These are phyloP conservation scores for Bergia sp. DNA, from an alignment of 92 coral and sea anemone species.

Conservation along the genomic window DNA sequence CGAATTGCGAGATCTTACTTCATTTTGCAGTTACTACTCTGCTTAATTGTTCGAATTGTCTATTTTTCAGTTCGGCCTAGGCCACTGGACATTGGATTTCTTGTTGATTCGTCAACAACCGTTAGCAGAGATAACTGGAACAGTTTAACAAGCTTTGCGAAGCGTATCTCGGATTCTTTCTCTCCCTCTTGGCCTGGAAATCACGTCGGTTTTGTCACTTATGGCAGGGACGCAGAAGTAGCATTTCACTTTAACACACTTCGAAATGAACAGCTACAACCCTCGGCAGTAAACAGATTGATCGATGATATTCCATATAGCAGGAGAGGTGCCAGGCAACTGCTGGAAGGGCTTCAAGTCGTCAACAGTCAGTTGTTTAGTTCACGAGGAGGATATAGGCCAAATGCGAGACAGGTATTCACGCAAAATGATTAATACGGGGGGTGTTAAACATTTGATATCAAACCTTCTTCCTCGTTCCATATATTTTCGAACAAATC, in stretches of 20 bases:
- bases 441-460: neutral
- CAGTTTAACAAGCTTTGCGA: constrained; percentile 42
- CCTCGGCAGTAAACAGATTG: constrained; percentile 56
- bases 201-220: constrained; percentile 70
- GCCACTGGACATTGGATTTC: constrained; percentile 79
- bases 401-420: constrained; percentile 70
- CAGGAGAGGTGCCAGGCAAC: constrained; percentile 61
- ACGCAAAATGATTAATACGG: too few species aligned
- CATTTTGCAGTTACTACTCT: neutral
- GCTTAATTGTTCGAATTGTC: neutral
- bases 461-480: too few species aligned
- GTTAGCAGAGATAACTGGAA: constrained; percentile 71
- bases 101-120: constrained; percentile 74
- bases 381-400: constrained; percentile 67
- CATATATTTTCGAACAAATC: too few species aligned
- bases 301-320: constrained; percentile 49
- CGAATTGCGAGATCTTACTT: neutral
- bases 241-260: constrained; percentile 73
- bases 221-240: constrained; percentile 57
- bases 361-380: constrained; percentile 70
- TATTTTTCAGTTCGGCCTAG: constrained; percentile 59
- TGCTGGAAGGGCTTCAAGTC: constrained; percentile 63
- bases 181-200: constrained; percentile 74
- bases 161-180: constrained; percentile 64
- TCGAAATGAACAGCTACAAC: constrained; percentile 59